phyloP scores from a whole-genome alignment of 2,797 vertebrate species.

The Melanotaenia parkinsoni region DNA sequence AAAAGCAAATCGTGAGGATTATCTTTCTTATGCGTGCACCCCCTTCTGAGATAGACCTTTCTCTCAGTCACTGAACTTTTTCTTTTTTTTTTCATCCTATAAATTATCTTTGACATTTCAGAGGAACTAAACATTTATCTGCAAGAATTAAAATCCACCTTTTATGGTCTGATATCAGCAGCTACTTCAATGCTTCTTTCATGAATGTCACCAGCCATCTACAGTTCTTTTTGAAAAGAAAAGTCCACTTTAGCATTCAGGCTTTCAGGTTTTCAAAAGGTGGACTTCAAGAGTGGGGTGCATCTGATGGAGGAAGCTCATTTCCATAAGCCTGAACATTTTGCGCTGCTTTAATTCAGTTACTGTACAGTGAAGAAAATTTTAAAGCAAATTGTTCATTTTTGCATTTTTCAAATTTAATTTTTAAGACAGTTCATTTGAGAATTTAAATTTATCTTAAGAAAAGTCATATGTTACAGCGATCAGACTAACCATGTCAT shows the following conservation, averaged over 20 bases:
- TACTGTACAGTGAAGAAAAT: conserved; percentile 1
- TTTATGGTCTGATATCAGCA: conserved; percentile 31
- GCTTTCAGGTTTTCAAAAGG: conserved; percentile 19
- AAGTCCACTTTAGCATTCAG: conserved; percentile 2
- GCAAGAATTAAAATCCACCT: conserved; percentile 19
- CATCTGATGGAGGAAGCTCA: neutral
- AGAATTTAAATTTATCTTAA: conserved; percentile 11
- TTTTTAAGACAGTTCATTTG: neutral
- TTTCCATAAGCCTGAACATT: conserved; percentile 9
- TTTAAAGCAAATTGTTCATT: neutral
- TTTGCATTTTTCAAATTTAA: neutral
- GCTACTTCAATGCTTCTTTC: conserved; percentile 20
- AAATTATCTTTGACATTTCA: conserved; percentile 21
- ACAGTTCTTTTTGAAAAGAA: conserved; percentile 3
- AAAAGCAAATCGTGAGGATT: conserved; percentile 25
- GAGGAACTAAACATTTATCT: conserved; percentile 29
- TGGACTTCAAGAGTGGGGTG: neutral
- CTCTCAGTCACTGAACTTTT: conserved; percentile 22
- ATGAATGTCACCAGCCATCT: conserved; percentile 15
- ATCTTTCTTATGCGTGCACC: neutral
- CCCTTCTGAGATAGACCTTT: conserved; percentile 22
- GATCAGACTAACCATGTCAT: conserved; percentile 37
- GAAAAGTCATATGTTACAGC: conserved; percentile 36
- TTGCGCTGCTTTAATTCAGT: conserved; percentile 7
- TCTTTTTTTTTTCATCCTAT: conserved; percentile 3